A percentile compares a stretch with the other conserved stretches of the same genome.
Conservation (phyloP, 2,888 invertebrate genomes). For the Limnephilus rhombicus region DNA sequence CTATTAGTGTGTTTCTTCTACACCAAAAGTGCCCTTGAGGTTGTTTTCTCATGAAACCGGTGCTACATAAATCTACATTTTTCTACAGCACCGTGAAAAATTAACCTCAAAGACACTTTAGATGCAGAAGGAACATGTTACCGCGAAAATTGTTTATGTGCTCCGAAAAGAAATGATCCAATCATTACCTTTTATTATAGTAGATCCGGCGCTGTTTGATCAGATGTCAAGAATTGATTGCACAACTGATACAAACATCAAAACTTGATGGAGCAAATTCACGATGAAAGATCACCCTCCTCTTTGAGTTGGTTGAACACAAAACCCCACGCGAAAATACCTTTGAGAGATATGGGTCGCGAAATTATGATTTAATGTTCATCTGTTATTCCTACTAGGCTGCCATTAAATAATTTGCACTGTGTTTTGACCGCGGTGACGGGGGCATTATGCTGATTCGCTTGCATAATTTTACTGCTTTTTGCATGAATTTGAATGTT, state of each 20-base stretch:
- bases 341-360: neutral
- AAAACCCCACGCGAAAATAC: slow-evolving; percentile 2
- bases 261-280: neutral
- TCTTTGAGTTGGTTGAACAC: neutral
- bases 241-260: neutral
- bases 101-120: no score
- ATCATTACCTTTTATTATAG: no score
- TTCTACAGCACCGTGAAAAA: no score
- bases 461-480: neutral
- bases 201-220: slow-evolving; percentile 12
- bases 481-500: neutral
- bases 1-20: no score
- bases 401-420: neutral
- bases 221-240: slow-evolving; percentile 51
- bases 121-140: no score
- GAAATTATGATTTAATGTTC: slow-evolving; percentile 2
- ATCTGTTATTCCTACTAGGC: neutral
- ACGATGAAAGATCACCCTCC: neutral
- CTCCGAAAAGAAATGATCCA: no score
- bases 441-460: neutral
- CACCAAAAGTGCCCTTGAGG: no score
- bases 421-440: neutral
- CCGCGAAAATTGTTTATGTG: no score
- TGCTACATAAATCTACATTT: no score
- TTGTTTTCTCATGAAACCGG: no score